phyloP scores from a whole-genome alignment of 2,888 invertebrate species.

The Muscina levida region DNA sequence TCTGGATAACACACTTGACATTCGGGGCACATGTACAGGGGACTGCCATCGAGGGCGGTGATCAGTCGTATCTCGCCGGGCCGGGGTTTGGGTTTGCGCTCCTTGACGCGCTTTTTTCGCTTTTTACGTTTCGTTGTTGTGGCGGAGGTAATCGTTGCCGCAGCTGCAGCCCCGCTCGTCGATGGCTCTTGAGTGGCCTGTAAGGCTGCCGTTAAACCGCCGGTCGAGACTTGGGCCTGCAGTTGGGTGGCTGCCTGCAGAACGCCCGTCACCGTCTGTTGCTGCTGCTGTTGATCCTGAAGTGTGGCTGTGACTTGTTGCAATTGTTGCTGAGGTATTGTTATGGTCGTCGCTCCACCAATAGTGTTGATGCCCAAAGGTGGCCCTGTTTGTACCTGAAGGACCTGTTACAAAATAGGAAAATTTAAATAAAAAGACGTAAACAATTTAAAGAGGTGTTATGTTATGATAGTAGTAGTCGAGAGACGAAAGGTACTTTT shows the following conservation, averaged over 20 bases:
- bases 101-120: slow-evolving; percentile 86
- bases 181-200: slow-evolving; percentile 80
- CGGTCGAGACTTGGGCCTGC: slow-evolving; percentile 82
- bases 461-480: too few species aligned
- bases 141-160: slow-evolving; percentile 49
- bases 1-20: slow-evolving; percentile 95
- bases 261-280: slow-evolving; percentile 64
- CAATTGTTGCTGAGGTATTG: slow-evolving; percentile 78
- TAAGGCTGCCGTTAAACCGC: slow-evolving; percentile 43
- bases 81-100: slow-evolving; percentile 89
- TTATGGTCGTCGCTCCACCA: slow-evolving; percentile 75
- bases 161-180: slow-evolving; percentile 46
- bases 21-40: slow-evolving; percentile 91
- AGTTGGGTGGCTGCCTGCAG: slow-evolving; percentile 75
- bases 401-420: slow-evolving; percentile 68
- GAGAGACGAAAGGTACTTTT: too few species aligned
- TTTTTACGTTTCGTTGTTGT: slow-evolving; percentile 86
- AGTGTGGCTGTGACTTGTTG: slow-evolving; percentile 70
- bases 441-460: too few species aligned
- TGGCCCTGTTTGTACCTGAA: slow-evolving; percentile 79
- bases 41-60: slow-evolving; percentile 90
- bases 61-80: slow-evolving; percentile 91
- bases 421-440: too few species aligned
- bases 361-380: slow-evolving; percentile 76
- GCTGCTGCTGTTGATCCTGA: slow-evolving; percentile 71